phyloP scores from a whole-genome alignment of 2,113 vertebrate species.

The Leptobrachium ailaonicum region DNA sequence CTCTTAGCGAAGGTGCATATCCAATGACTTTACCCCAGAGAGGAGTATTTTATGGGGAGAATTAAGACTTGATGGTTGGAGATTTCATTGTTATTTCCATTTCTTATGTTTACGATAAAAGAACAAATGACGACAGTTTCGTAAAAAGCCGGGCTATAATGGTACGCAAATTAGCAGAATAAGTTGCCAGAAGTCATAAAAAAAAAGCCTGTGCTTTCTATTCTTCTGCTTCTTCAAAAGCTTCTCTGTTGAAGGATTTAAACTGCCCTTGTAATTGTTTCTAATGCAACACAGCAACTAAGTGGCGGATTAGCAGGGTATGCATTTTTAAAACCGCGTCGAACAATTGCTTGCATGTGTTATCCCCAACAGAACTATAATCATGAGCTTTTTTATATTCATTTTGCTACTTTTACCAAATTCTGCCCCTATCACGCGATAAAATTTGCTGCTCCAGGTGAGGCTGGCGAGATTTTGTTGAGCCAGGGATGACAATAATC shows the following conservation, averaged over 20 bases:
- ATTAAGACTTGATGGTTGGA: slow-evolving; percentile 51
- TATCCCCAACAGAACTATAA: slow-evolving; percentile 7
- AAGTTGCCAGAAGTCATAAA: slow-evolving; percentile 57
- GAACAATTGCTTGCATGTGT: slow-evolving; percentile 22
- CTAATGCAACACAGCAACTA: slow-evolving; percentile 41
- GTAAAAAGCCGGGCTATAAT: slow-evolving; percentile 44
- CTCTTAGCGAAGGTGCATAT: background rate
- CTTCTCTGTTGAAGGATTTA: slow-evolving; percentile 49
- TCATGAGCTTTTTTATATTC: background rate
- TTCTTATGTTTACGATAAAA: slow-evolving; percentile 23
- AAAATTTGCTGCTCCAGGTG: background rate
- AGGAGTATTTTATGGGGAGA: slow-evolving; percentile 40
- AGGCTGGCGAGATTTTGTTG: background rate
- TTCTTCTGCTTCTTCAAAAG: slow-evolving; percentile 47
- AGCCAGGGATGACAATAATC: background rate
- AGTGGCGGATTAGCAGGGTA: slow-evolving; percentile 40
- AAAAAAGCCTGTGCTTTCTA: slow-evolving; percentile 52
- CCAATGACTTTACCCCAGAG: background rate
- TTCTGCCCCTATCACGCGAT: background rate
- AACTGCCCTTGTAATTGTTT: slow-evolving; percentile 52
- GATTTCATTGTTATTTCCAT: slow-evolving; percentile 45
- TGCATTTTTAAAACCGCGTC: slow-evolving; percentile 17
- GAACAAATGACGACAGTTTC: slow-evolving; percentile 44
- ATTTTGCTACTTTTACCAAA: too few species aligned
- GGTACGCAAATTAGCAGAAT: slow-evolving; percentile 45